Conservation (phyloP, 2,797 vertebrate species). For the Sebastiscus tertius region DNA sequence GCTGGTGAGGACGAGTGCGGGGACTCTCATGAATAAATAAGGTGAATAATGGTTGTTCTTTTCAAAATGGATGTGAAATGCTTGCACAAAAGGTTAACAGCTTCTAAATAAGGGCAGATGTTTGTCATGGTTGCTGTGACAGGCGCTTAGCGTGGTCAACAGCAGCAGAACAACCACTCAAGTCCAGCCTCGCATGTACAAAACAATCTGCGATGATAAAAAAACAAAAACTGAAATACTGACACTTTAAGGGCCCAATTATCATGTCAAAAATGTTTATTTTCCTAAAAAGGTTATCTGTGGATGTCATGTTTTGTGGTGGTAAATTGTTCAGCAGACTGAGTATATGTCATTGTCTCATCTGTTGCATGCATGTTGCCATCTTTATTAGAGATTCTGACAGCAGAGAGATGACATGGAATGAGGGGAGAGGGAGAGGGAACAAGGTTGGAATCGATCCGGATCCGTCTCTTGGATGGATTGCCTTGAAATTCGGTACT, state of each 20-base stretch:
- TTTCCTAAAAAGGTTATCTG: not conserved
- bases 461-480: not conserved
- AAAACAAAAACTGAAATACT: too few species aligned
- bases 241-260: not conserved
- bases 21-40: constrained; percentile 63
- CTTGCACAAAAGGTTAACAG: constrained; percentile 64
- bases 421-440: not conserved
- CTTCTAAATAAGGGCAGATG: constrained; percentile 57
- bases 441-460: not conserved
- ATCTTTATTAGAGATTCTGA: not conserved
- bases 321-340: not conserved
- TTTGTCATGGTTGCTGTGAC: constrained; percentile 24
- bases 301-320: not conserved
- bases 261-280: not conserved
- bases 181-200: not conserved
- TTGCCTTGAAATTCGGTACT: not conserved
- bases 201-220: not conserved
- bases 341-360: not conserved
- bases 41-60: constrained; percentile 42
- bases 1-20: constrained; percentile 4
- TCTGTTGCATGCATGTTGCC: not conserved
- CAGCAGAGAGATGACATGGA: not conserved
- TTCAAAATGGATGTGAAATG: constrained; percentile 41
- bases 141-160: not conserved
- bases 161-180: not conserved